Evolutionary conservation across 2,888 invertebrate species (phyloP).

Genomic region (Cetonia aurata): DNA sequence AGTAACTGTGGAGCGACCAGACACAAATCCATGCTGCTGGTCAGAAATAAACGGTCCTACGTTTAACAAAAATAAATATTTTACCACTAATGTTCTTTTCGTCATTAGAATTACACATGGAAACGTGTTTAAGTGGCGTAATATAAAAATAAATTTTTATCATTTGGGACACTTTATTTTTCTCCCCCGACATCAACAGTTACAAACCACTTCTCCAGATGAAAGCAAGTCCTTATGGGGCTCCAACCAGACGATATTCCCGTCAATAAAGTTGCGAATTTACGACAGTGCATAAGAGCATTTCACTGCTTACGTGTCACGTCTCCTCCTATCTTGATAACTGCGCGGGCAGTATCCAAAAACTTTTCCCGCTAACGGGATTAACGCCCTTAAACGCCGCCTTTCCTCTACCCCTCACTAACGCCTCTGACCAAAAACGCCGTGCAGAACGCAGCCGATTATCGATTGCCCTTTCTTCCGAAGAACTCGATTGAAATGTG

Average conservation of each 20-base stretch:
- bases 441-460: conserved; percentile 7
- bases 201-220: conserved; percentile 39
- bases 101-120: too few relatives aligned
- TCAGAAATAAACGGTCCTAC: too few relatives aligned
- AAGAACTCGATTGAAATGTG: conserved; percentile 42
- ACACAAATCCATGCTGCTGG: too few relatives aligned
- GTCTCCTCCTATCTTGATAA: conserved; percentile 38
- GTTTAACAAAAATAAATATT: too few relatives aligned
- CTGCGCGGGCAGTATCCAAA: conserved; percentile 30
- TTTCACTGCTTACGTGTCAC: conserved; percentile 29
- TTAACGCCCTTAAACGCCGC: neutral
- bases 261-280: conserved; percentile 45
- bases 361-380: conserved; percentile 5
- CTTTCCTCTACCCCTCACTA: neutral
- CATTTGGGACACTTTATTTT: too few relatives aligned
- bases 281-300: conserved; percentile 32
- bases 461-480: conserved; percentile 41
- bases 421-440: conserved; percentile 6
- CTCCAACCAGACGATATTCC: conserved; percentile 23
- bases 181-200: too few relatives aligned
- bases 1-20: too few relatives aligned
- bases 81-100: too few relatives aligned
- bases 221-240: conserved; percentile 45
- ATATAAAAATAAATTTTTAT: too few relatives aligned
- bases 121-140: too few relatives aligned